phyloP scores from a whole-genome alignment of 1,140 invertebrate species.

The Sycophila sp. region DNA sequence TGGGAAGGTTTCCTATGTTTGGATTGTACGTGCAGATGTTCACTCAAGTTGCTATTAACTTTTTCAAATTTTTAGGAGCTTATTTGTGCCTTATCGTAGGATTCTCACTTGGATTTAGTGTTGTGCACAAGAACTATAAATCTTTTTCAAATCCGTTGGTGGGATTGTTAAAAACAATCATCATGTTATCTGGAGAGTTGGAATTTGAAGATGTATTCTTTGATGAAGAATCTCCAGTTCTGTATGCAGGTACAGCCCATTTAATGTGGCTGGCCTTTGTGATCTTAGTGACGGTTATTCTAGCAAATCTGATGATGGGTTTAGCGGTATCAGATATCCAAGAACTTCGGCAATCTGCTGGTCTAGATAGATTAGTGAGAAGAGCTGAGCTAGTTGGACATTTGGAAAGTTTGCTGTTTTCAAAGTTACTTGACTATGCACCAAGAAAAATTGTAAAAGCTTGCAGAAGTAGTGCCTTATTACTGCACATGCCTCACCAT shows the following conservation, averaged over 20 bases:
- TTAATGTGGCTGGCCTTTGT: constrained; percentile 82
- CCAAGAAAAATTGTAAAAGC: constrained; percentile 73
- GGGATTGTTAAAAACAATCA: constrained; percentile 80
- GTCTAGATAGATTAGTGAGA: constrained; percentile 80
- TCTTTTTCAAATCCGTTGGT: constrained; percentile 73
- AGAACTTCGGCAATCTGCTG: constrained; percentile 84
- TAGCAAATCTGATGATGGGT: constrained; percentile 87
- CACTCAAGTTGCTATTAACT: constrained; percentile 83
- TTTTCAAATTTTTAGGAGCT: constrained; percentile 82
- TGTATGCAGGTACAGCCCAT: constrained; percentile 78
- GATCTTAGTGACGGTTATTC: constrained; percentile 83
- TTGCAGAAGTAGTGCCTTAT: constrained; percentile 74
- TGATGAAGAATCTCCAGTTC: constrained; percentile 64
- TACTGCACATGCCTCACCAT: constrained; percentile 77
- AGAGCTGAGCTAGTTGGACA: constrained; percentile 82
- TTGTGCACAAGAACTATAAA: constrained; percentile 80
- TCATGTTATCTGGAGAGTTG: constrained; percentile 90
- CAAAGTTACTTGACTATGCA: constrained; percentile 73
- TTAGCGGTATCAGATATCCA: constrained; percentile 85
- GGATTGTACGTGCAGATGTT: constrained; percentile 89
- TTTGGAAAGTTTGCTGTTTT: constrained; percentile 84
- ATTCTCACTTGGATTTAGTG: constrained; percentile 80
- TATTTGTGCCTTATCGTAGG: constrained; percentile 83
- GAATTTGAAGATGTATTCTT: constrained; percentile 88
- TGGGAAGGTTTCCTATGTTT: constrained; percentile 85